Evolutionary conservation across 2,113 vertebrate species (phyloP).

Genomic region (Chitala chitala): DNA sequence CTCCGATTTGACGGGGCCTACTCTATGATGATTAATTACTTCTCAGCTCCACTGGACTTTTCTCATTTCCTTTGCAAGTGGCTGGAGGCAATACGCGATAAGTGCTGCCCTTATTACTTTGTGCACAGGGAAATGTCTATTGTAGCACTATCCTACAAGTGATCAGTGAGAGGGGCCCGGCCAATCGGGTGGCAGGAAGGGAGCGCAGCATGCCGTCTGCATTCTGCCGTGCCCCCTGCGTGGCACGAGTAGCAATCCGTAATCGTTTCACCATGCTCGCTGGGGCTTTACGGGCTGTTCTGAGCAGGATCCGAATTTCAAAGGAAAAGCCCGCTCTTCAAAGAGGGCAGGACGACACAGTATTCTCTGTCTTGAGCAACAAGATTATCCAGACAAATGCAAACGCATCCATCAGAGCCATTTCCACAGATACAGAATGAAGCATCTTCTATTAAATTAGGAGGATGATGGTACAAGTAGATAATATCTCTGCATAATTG

Average conservation of each 20-base stretch:
- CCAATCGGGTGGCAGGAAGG: slow-evolving; percentile 39
- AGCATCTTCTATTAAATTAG: slow-evolving; percentile 21
- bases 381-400: slow-evolving; percentile 13
- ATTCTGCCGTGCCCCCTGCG: slow-evolving; percentile 24
- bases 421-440: slow-evolving; percentile 13
- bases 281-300: slow-evolving; percentile 11
- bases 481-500: slow-evolving; percentile 20
- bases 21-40: slow-evolving; percentile 99
- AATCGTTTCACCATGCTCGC: slow-evolving; percentile 50
- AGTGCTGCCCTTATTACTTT: slow-evolving; percentile 93
- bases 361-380: slow-evolving; percentile 11
- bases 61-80: slow-evolving; percentile 82
- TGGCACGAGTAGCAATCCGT: slow-evolving; percentile 45
- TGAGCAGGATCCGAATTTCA: slow-evolving; percentile 7
- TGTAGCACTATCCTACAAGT: slow-evolving; percentile 66
- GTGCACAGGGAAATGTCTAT: slow-evolving; percentile 83
- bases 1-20: slow-evolving; percentile 91
- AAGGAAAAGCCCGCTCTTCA: neutral
- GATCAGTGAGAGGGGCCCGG: slow-evolving; percentile 64
- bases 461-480: neutral
- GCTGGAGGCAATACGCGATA: slow-evolving; percentile 90
- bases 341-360: neutral
- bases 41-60: slow-evolving; percentile 86
- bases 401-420: neutral
- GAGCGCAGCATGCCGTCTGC: slow-evolving; percentile 43